phyloP scores from a whole-genome alignment of 2,113 vertebrate species.

The Trogon surrucura region DNA sequence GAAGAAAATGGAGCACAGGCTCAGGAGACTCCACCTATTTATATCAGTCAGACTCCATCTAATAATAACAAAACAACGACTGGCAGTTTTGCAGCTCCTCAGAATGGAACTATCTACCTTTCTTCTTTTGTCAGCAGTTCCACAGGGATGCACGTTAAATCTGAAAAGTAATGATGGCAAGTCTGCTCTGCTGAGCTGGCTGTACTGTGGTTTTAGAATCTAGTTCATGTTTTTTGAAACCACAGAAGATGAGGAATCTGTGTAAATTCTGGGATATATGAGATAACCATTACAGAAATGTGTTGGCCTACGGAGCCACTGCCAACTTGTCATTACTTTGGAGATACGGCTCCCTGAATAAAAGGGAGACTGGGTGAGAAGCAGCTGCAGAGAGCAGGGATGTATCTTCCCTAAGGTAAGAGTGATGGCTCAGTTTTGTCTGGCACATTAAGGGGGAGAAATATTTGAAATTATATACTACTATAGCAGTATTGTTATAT shows the following conservation, averaged over 20 bases:
- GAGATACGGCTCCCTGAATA: not conserved
- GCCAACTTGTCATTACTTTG: not conserved
- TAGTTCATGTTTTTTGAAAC: not conserved
- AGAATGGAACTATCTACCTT: not conserved
- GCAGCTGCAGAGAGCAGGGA: not conserved
- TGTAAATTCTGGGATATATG: not conserved
- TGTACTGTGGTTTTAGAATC: not conserved
- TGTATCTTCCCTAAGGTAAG: not conserved
- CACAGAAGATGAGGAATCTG: not conserved
- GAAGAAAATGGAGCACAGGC: not conserved
- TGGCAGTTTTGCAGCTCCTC: not conserved
- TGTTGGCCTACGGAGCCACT: not conserved
- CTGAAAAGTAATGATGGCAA: not conserved
- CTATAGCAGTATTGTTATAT: not conserved
- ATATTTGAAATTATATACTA: not conserved
- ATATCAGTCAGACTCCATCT: not conserved
- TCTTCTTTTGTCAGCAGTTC: not conserved
- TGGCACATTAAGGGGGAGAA: not conserved
- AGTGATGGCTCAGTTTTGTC: not conserved
- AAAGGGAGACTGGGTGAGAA: not conserved
- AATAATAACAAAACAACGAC: not conserved
- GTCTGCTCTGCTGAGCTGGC: not conserved
- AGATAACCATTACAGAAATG: not conserved
- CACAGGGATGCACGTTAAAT: not conserved
- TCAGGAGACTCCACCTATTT: not conserved